Evolutionary conservation across 2,113 vertebrate genomes (phyloP).

Genomic region (Mustela nigripes): DNA sequence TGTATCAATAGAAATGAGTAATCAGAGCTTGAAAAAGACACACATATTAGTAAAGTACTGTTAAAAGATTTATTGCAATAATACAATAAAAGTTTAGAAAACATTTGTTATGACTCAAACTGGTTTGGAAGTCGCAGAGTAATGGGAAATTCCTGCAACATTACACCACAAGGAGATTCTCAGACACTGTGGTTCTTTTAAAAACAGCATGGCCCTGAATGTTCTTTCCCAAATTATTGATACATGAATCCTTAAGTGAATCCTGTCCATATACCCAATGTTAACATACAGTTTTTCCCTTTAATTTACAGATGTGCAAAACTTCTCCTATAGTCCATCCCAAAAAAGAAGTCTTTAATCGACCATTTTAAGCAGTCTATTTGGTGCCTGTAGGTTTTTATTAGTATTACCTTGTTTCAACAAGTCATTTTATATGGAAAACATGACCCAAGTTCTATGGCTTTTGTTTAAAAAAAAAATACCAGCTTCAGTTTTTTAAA

Average conservation of each 20-base stretch:
- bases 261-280: conserved; percentile 49
- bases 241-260: not conserved
- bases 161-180: not conserved
- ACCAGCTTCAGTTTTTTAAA: conserved; percentile 67
- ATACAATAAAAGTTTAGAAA: conserved; percentile 88
- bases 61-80: conserved; percentile 90
- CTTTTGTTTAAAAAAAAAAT: conserved; percentile 80
- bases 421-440: conserved; percentile 81
- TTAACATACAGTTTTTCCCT: not conserved
- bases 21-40: conserved; percentile 74
- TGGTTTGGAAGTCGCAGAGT: conserved; percentile 66
- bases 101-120: conserved; percentile 77
- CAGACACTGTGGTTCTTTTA: conserved; percentile 19
- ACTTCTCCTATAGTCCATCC: conserved; percentile 72
- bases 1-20: not conserved
- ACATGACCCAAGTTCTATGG: conserved; percentile 79
- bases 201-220: not conserved
- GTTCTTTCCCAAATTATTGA: conserved; percentile 17
- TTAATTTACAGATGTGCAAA: conserved; percentile 81
- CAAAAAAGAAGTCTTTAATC: not conserved
- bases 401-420: conserved; percentile 69
- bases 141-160: not conserved
- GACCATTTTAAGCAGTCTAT: conserved; percentile 24
- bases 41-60: conserved; percentile 64
- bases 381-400: conserved; percentile 52